Conservation (phyloP, 2,888 invertebrate species). For the Scaeva pyrastri region DNA sequence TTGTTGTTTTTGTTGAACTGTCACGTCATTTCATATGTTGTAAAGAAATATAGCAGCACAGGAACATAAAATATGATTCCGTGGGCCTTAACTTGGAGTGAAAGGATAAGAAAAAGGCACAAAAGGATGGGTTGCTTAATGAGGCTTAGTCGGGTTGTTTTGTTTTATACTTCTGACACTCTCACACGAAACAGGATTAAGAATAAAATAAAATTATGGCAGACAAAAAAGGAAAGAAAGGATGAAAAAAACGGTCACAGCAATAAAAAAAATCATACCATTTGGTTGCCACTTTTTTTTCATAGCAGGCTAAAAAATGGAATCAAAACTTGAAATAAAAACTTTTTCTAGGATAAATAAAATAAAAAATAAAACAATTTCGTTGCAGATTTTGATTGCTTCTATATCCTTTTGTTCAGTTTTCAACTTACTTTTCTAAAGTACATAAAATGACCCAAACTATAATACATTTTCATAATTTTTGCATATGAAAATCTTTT, state of each 20-base stretch:
- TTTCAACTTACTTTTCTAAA: not conserved
- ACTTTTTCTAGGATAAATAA: not conserved
- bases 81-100: slow-evolving; percentile 1
- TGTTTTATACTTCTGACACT: slow-evolving; percentile 40
- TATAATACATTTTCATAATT: too few species aligned
- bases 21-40: slow-evolving; percentile 3
- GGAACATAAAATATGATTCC: slow-evolving; percentile 20
- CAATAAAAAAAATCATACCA: slow-evolving; percentile 10
- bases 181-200: not conserved
- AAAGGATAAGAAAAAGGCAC: slow-evolving; percentile 27
- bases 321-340: not conserved
- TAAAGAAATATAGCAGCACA: not conserved
- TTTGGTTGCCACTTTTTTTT: slow-evolving; percentile 16
- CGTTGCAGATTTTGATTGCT: not conserved
- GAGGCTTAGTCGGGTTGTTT: slow-evolving; percentile 44
- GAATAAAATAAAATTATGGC: slow-evolving; percentile 30
- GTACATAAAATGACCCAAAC: too few species aligned
- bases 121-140: slow-evolving; percentile 46
- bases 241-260: not conserved
- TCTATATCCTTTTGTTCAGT: not conserved
- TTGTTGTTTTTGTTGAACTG: slow-evolving; percentile 9
- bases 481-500: too few species aligned
- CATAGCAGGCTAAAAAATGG: not conserved
- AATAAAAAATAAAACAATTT: slow-evolving; percentile 9
- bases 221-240: not conserved